phyloP scores from a whole-genome alignment of 2,888 invertebrate genomes.

The Melieria picta region DNA sequence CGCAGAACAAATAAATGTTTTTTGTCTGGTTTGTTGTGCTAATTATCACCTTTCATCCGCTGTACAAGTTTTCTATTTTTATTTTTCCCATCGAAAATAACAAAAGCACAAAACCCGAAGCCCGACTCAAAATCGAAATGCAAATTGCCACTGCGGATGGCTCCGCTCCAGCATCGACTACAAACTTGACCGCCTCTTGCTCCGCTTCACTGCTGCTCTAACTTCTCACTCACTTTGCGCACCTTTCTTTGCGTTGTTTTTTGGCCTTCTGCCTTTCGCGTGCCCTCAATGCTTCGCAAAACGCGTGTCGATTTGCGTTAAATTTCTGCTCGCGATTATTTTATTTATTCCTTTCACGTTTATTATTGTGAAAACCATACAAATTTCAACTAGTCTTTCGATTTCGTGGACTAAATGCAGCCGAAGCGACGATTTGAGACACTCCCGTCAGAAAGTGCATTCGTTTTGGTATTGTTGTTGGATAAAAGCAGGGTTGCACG shows the following conservation, averaged over 20 bases:
- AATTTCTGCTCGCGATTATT: conserved; percentile 1
- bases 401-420: conserved; percentile 6
- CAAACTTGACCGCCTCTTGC: conserved; percentile 15
- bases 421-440: conserved; percentile 17
- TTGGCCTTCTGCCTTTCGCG: neutral
- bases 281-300: neutral
- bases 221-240: conserved; percentile 6
- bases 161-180: conserved; percentile 19
- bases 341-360: neutral
- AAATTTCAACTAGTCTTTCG: too few relatives aligned
- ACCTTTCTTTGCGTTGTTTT: conserved; percentile 6
- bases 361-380: neutral
- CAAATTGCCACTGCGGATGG: conserved; percentile 27
- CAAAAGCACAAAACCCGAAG: conserved; percentile 18
- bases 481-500: conserved; percentile 21
- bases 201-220: conserved; percentile 12
- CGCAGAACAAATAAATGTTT: neutral
- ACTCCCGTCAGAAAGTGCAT: conserved; percentile 30
- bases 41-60: conserved; percentile 18
- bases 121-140: conserved; percentile 28
- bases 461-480: conserved; percentile 26
- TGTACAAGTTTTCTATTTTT: too few relatives aligned
- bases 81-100: conserved; percentile 13
- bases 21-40: conserved; percentile 22
- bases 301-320: conserved; percentile 10